Base-by-base conservation (phyloP, 2,888 invertebrate genomes). In the Sceliomorpha sp. region DNA sequence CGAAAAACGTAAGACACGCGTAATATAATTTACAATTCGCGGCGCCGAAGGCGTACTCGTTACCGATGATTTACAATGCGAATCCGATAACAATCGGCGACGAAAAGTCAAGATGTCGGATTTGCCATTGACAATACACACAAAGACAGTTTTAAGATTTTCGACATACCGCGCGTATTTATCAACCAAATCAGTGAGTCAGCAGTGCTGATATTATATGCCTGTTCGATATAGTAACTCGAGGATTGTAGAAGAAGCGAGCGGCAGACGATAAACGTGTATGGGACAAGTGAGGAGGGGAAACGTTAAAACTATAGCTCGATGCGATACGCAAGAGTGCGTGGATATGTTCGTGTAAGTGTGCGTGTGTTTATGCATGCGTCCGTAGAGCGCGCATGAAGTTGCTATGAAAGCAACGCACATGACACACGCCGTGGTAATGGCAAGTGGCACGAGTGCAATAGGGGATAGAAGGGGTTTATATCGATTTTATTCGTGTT, bases 401-500 rank as follows among this genome's bases (percentile, higher is more conserved):
- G 51, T 45, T 36, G 58, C 42, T 44, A 9, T 37, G 63, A 62
- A 64, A 45, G 37, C 47, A 62, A 40, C 59, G 37, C 37, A 56
- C 44, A 55, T 50, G 51, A 39, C 36, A 36, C 42, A 47, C 10
- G 47, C 36, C 55, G 34, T 31, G n/a, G 39, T 27, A 45, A 51
- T 62, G 64, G 31, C 58, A 37, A 72, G 62, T 72, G 60, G 50
- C 48, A 56, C 42, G 55, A 26, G 40, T 45, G 45, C 12, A 14
- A 37, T 37, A 32, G 44, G 37, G 51, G 67, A 63, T 40, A 53
- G 63, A 62, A 67, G 66, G 74, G 75, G 75, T 56, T 62, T 45
- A 50, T 76, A 82, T 83, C 77, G 82, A 84, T 85, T 83, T 80
- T 81, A 83, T 83, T 69, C 77, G 71, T 71, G 74, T 78, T 81